Evolutionary conservation across 2,888 invertebrate species (phyloP).

Genomic region (Nymphalis polychloros): DNA sequence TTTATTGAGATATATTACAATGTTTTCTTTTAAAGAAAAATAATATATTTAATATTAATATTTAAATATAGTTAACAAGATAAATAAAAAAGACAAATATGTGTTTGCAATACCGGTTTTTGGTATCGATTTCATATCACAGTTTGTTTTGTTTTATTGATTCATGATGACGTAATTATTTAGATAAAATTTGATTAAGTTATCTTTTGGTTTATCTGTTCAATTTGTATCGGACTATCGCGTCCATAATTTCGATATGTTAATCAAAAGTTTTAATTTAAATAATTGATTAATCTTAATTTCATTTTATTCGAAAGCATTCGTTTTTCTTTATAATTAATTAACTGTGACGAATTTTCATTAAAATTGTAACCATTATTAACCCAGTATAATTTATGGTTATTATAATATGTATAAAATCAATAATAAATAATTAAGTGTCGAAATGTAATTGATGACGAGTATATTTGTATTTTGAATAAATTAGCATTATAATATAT

Average conservation of each 20-base stretch:
- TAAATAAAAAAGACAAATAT: too few species aligned
- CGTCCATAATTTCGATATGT: constrained; percentile 3
- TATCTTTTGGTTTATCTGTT: constrained; percentile 7
- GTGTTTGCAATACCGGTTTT: too few species aligned
- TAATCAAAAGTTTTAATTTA: constrained; percentile 15
- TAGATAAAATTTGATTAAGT: constrained; percentile 4
- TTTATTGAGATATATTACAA: too few species aligned
- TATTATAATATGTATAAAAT: constrained; percentile 30
- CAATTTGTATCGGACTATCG: constrained; percentile 10
- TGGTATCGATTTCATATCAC: not conserved
- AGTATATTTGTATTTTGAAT: constrained; percentile 33
- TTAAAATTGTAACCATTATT: constrained; percentile 31
- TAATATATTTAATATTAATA: too few species aligned
- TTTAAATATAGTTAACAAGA: too few species aligned
- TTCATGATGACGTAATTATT: not conserved
- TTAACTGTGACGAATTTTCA: constrained; percentile 27
- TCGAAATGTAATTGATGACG: constrained; percentile 35
- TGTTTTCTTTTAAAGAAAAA: too few species aligned
- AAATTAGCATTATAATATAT: constrained; percentile 31
- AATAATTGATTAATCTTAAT: constrained; percentile 11
- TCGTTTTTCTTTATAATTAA: constrained; percentile 11
- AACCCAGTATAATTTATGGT: constrained; percentile 30
- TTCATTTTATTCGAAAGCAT: constrained; percentile 4
- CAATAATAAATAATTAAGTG: constrained; percentile 39
- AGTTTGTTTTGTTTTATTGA: not conserved